Evolutionary conservation across 2,888 invertebrate species (phyloP), one percentile per base, ranked within the genome.

Genomic region (Leucophenga maculata): DNA sequence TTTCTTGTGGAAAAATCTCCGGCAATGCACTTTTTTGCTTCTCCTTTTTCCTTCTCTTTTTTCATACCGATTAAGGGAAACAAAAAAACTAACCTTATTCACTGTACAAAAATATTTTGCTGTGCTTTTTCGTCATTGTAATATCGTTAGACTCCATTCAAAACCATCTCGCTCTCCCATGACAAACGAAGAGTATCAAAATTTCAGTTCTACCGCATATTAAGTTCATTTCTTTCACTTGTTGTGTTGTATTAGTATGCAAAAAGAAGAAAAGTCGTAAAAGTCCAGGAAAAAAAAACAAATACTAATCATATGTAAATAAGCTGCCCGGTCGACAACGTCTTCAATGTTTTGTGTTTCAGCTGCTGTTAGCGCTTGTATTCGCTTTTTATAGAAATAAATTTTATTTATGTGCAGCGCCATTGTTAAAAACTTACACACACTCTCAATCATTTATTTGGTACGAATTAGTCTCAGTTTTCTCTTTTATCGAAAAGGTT

Each of bases 381-480:
- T 22, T 55, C 22, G 32, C 54, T 54, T 55, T 44, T 80, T 83
- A 82, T 73, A 82, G 82, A 82, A 78, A 80, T 80, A 76, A 82
- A 77, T 74, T 82, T 78, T 69, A 71, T 79, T 76, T 78, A 74
- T 78, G 77, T 65, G 52, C 60, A 60, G 31, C 60, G n/a, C 39
- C 18, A 13, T 32, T 18, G 18, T 18, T 39, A 39, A 13, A 32
- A 18, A 16, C 1, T 44, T 9, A 44, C 9, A 32, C 20, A 3
- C 18, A 11, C 16, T 18, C 16, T 13, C 14, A 31, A n/a, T 22
- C 32, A 11, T 22, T 26, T 50, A 65, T 65, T 14, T 72, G 75
- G 74, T 80, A 72, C 80, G 80, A 80, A 39, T 80, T 80, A 78
- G 80, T 80, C 71, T 82, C 81, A 79, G 79, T 83, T 80, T 80